Base-by-base conservation (phyloP, 2,888 invertebrate species). In the Habrosyne pyritoides region DNA sequence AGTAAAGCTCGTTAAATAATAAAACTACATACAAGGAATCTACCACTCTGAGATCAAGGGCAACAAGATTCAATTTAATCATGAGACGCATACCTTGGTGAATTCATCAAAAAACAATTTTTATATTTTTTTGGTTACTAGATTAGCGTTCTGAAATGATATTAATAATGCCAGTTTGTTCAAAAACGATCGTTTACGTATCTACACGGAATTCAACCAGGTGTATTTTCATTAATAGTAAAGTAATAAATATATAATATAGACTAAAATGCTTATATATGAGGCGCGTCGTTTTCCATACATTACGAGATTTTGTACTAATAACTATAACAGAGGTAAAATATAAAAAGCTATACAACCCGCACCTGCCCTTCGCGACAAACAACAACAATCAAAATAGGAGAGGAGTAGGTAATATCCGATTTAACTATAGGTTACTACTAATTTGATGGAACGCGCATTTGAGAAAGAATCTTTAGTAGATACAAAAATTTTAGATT, bases 21-120 rank as follows among this genome's bases (percentile, higher is more conserved):
- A 86, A 86, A 84, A 79, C 83, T 90, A 91, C 86, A 71, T 83
- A 85, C 83, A 89, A 85, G 81, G 84, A 87, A 84, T 86, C 83
- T 88, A 89, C 87, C 84, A 86, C 83, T 85, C 81, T 81, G 85
- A 85, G 82, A 84, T 83, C 69, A 78, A 84, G 77, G 83, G 77
- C 80, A 87, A 88, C 86, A 84, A 84, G 73, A 81, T 77, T 80
- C 80, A 75, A 81, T 64, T 64, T 75, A 18, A 30, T 21, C 18
- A 73, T 79, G 83, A 76, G 78, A 82, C 74, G 77, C 73, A 75
- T 81, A 77, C 68, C 68, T 70, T 74, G 64, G 72, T 69, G 76
- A 74, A 80, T 72, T 76, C 72, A n/a, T 72, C 76, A 64, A 63
- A 72, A 81, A 82, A 81, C 77, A 73, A 79, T 76, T 71, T 68